Conservation (phyloP, 2,113 vertebrate genomes). For the Todiramphus chloris region DNA sequence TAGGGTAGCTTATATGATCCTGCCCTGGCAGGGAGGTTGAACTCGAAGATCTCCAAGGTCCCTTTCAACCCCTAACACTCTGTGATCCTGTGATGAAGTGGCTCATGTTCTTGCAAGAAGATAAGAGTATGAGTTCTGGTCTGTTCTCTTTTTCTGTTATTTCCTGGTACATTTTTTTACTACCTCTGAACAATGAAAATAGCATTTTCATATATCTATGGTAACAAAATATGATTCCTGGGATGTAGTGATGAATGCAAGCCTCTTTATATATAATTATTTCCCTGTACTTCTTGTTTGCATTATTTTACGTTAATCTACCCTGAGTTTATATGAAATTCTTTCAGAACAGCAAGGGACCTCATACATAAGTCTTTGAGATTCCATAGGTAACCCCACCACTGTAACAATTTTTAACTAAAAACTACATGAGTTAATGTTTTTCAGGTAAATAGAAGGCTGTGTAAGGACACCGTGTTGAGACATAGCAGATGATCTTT, state of each 20-base stretch:
- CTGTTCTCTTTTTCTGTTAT: neutral
- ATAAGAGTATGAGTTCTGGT: neutral
- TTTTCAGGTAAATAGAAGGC: too few species aligned
- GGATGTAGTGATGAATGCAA: neutral
- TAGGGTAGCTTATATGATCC: too few species aligned
- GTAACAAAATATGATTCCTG: neutral
- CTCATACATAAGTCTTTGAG: neutral
- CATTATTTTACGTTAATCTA: neutral
- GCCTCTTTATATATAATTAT: neutral
- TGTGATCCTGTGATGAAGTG: neutral
- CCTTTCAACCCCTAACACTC: too few species aligned
- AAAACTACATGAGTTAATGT: too few species aligned
- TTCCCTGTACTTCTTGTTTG: neutral
- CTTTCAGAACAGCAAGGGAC: neutral
- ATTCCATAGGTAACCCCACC: neutral
- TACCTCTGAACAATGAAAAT: neutral
- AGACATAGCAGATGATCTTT: too few species aligned
- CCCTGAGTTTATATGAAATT: neutral
- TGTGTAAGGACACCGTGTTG: too few species aligned
- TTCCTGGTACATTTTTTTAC: neutral
- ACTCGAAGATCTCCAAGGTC: too few species aligned
- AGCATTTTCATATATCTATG: neutral
- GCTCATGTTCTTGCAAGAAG: neutral
- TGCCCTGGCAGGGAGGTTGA: too few species aligned
- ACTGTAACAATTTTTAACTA: neutral